Conservation (phyloP, 2,113 vertebrate genomes). For the Azemiops feae region DNA sequence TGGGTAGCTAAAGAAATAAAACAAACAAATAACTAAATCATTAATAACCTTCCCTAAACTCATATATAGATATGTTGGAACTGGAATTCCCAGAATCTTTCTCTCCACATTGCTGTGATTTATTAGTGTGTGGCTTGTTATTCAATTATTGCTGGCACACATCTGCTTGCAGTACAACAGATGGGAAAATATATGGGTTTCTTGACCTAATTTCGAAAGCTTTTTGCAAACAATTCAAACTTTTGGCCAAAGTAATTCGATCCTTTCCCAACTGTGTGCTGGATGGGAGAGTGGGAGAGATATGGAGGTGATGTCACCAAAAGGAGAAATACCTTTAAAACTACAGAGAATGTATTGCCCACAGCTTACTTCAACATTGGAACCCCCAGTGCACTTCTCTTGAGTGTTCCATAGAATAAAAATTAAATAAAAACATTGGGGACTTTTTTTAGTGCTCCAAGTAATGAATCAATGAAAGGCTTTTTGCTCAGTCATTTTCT, state of each 20-base stretch:
- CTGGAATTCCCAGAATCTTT: not conserved
- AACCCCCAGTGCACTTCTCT: not conserved
- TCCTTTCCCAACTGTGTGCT: not conserved
- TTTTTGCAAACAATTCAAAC: not conserved
- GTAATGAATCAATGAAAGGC: not conserved
- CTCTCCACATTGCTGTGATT: not conserved
- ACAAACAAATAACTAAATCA: not conserved
- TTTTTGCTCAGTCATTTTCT: not conserved
- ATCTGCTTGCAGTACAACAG: not conserved
- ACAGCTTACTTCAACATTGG: not conserved
- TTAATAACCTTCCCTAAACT: not conserved
- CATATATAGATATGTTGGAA: not conserved
- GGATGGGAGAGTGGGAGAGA: not conserved
- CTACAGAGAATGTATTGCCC: not conserved
- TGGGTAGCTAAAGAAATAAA: not conserved
- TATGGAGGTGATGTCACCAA: not conserved
- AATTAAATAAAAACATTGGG: not conserved
- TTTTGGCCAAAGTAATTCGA: not conserved
- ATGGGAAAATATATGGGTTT: not conserved
- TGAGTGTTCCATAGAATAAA: not conserved
- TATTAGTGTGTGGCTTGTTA: not conserved
- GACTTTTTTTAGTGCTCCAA: not conserved
- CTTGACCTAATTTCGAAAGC: not conserved
- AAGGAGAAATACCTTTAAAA: not conserved
- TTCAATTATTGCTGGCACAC: not conserved